These are phyloP conservation scores for Ptychadena robeensis DNA, from an alignment of 2,797 vertebrate genomes.

Conservation along the genomic window DNA sequence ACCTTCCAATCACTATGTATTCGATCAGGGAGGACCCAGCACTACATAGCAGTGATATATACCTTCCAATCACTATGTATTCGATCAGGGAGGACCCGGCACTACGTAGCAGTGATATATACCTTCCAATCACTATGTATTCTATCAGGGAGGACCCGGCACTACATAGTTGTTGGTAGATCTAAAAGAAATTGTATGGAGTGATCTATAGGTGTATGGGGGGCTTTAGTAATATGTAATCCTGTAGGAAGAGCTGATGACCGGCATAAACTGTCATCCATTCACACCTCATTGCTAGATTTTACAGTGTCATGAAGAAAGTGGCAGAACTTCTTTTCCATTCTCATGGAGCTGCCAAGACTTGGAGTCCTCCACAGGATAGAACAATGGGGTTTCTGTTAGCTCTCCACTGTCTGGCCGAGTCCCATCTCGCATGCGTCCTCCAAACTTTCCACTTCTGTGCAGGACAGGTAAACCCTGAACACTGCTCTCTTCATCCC, in stretches of 20 bases:
- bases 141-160: too few relatives aligned
- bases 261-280: neutral
- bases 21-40: too few relatives aligned
- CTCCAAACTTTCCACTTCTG: constrained; percentile 46
- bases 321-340: constrained; percentile 4
- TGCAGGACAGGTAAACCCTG: constrained; percentile 6
- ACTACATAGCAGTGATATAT: too few relatives aligned
- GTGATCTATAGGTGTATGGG: too few relatives aligned
- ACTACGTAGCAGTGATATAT: too few relatives aligned
- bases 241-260: neutral
- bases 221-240: too few relatives aligned
- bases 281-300: constrained; percentile 33
- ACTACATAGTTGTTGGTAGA: too few relatives aligned
- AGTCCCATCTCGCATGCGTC: neutral
- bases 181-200: too few relatives aligned
- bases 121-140: too few relatives aligned
- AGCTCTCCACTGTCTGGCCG: neutral
- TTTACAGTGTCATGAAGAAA: constrained; percentile 25
- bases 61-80: too few relatives aligned
- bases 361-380: neutral
- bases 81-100: too few relatives aligned
- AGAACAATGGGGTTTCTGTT: constrained; percentile 30
- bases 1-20: too few relatives aligned
- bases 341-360: constrained; percentile 28
- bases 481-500: constrained; percentile 27